These are phyloP conservation scores for Neodontobutis hainanensis DNA, from an alignment of 2,113 vertebrate genomes.

Conservation along the genomic window DNA sequence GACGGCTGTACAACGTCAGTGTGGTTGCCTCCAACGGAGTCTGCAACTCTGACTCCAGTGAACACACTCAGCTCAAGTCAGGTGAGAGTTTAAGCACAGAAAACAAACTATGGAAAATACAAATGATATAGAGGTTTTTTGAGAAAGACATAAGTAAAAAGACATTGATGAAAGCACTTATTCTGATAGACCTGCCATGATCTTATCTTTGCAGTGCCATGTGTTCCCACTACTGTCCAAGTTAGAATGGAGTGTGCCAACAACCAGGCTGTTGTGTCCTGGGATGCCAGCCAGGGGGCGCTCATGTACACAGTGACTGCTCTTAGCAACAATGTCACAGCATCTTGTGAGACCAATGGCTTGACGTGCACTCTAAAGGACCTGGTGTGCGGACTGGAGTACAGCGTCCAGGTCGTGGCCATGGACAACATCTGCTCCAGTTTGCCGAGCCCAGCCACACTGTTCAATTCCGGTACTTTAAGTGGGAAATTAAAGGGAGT, in stretches of 20 bases:
- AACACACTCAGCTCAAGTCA: constrained; percentile 55
- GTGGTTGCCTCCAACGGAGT: constrained; percentile 64
- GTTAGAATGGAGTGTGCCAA: constrained; percentile 63
- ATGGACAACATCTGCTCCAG: constrained; percentile 71
- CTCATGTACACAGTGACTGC: background rate
- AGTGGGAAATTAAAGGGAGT: too few relatives aligned
- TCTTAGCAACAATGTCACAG: constrained; percentile 48
- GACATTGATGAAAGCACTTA: too few relatives aligned
- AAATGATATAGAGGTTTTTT: too few relatives aligned
- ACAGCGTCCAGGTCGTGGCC: constrained; percentile 71
- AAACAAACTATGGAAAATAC: too few relatives aligned
- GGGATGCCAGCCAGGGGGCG: constrained; percentile 72
- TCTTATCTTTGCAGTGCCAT: constrained; percentile 68
- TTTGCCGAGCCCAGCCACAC: constrained; percentile 59
- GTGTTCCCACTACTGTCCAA: constrained; percentile 69
- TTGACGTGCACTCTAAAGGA: constrained; percentile 59
- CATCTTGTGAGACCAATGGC: constrained; percentile 46
- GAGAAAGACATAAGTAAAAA: too few relatives aligned
- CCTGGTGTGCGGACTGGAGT: constrained; percentile 70
- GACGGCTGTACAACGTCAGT: constrained; percentile 66
- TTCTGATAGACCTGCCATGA: background rate
- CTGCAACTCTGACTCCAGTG: constrained; percentile 73
- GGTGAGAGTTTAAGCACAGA: constrained; percentile 48
- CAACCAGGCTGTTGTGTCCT: constrained; percentile 68
- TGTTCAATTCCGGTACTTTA: constrained; percentile 72